A percentile compares a stretch with the other conserved stretches of the same genome.
Evolutionary conservation across 2,888 invertebrate genomes (phyloP).

Genomic region (Tuberolachnus salignus): DNA sequence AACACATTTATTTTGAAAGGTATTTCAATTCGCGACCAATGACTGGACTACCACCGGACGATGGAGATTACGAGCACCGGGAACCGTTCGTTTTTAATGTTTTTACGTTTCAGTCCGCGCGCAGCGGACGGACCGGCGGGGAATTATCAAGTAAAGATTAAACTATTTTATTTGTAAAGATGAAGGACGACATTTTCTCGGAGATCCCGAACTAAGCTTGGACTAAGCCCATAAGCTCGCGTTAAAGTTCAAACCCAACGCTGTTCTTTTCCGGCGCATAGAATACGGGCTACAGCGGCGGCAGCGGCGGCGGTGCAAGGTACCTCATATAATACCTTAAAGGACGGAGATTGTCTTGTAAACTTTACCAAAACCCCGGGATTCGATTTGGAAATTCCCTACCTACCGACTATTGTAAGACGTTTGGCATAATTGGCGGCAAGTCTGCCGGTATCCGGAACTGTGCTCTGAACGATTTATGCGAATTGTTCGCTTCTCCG

Average conservation of each 20-base stretch:
- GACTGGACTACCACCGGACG: no score
- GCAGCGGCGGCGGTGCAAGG: not conserved
- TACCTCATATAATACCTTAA: slow-evolving; percentile 32
- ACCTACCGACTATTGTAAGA: not conserved
- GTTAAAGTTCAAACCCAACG: slow-evolving; percentile 28
- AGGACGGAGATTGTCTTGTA: slow-evolving; percentile 36
- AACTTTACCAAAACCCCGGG: slow-evolving; percentile 20
- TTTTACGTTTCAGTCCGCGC: slow-evolving; percentile 13
- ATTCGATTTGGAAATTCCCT: not conserved
- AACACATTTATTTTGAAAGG: slow-evolving; percentile 40
- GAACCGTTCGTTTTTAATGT: slow-evolving; percentile 42
- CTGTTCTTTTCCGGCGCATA: not conserved
- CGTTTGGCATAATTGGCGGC: not conserved
- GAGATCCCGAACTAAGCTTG: slow-evolving; percentile 29
- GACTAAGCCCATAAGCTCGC: slow-evolving; percentile 51
- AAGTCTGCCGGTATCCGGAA: not conserved
- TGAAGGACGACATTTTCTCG: slow-evolving; percentile 30
- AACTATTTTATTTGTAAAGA: slow-evolving; percentile 50
- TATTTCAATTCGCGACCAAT: slow-evolving; percentile 23
- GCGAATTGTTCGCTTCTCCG: not conserved
- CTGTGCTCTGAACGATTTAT: not conserved
- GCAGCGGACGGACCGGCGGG: not conserved
- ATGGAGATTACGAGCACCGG: slow-evolving; percentile 19
- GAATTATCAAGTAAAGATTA: slow-evolving; percentile 46
- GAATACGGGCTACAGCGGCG: not conserved